phyloP scores from a whole-genome alignment of 2,113 vertebrate genomes.

The Gavia stellata region DNA sequence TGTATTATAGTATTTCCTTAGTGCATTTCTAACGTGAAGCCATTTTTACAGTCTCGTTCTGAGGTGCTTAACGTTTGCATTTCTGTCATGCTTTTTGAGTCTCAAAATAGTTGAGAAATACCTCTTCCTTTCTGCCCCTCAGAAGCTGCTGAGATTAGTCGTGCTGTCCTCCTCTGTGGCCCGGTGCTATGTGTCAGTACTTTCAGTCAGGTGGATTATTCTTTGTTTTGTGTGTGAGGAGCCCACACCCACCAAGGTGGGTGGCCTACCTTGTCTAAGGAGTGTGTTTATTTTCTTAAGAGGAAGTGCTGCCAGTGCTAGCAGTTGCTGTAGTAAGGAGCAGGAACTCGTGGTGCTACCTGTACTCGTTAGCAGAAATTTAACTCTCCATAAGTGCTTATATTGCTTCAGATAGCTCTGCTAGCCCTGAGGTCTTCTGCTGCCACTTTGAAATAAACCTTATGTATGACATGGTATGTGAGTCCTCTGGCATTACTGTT shows the following conservation, averaged over 20 bases:
- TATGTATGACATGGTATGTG: not conserved
- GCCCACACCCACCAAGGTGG: not conserved
- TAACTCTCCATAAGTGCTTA: not conserved
- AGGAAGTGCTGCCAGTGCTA: not conserved
- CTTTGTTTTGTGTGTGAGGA: not conserved
- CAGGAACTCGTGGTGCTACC: not conserved
- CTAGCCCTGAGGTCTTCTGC: not conserved
- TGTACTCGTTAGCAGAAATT: not conserved
- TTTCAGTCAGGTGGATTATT: not conserved
- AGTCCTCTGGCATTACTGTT: not conserved
- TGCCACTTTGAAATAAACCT: not conserved
- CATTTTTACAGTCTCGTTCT: not conserved
- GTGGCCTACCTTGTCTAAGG: not conserved
- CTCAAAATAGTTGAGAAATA: not conserved
- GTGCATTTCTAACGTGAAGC: not conserved
- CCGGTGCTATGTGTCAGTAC: not conserved
- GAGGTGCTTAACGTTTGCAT: not conserved
- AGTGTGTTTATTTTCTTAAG: not conserved
- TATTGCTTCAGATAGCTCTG: not conserved
- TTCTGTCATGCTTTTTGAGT: not conserved
- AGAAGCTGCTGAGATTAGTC: not conserved
- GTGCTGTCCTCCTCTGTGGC: not conserved
- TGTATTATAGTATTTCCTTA: not conserved
- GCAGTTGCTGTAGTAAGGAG: not conserved
- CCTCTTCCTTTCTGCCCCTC: not conserved